Base-by-base conservation (phyloP, 2,113 vertebrate species). In the Sinocyclocheilus maitianheensis region DNA sequence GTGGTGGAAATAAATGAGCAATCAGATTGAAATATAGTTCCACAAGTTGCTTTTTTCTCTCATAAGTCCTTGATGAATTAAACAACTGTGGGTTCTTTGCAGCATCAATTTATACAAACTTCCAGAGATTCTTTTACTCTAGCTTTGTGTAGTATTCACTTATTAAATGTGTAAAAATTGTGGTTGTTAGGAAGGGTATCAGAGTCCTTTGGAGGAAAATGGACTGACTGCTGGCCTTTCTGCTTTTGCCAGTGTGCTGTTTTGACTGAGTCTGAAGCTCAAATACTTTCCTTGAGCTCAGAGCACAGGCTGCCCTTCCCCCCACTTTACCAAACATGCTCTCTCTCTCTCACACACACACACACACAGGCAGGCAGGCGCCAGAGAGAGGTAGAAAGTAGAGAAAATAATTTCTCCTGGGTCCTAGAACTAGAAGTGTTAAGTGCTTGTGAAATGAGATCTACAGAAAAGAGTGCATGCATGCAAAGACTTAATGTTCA, bases 381-480 rank as follows among this genome's bases (percentile, higher is more conserved):
- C 10, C 46, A 40, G 14, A 22, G 7, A 55, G 5, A 10, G 34
- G 2, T 16, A 74, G 55, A 77, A 20, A 76, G 37, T 76, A 48
- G n/a, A 9, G 16, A 2, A 37, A 10, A 63, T 51, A 3, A 82
- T 8, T 34, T 74, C 69, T 83, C 22, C 81, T 74, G 77, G 89
- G 87, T 90, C 89, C 72, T 90, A 89, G 60, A 67, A 46, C 18
- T 18, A 80, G 37, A 83, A 46, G 43, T 0, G 40, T 84, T 85
- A 53, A 40, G 16, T 24, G 69, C 63, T 43, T 67, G 14, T 43
- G 5, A 71, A 18, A 46, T 85, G 1, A 46, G 20, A 43, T n/a
- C 71, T 74, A 12, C 14, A 75, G 11, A 22, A 40, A 75, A 72
- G 16, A 20, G 37, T 40, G 20, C 37, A 72, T 10, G 69, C 18